Base-by-base conservation (phyloP, 2,888 invertebrate species). In the Agriopis aurantiaria region DNA sequence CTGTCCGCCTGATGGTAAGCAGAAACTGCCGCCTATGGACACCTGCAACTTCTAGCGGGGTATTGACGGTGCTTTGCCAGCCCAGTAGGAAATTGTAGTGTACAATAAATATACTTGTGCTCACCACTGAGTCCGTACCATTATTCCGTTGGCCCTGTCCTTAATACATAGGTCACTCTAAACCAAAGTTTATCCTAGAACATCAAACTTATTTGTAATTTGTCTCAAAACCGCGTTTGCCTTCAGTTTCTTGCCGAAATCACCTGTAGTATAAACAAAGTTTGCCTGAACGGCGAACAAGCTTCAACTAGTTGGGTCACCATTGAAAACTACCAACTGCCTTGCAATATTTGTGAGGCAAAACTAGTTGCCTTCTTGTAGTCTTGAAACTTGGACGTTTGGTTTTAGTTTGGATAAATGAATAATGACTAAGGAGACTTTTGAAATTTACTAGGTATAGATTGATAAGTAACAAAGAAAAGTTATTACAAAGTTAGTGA, bases 271-370 rank as follows among this genome's bases (percentile, higher is more conserved):
- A 1, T 60, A 55, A 60, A 14, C 57, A 23, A 62, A 71, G 33
- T 58, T 65, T 23, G 57, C 55, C 64, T 40, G 59, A 56, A 4
- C 56, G 43, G 45, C 52, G 43, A 23, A 41, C 49, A 60, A 61
- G 53, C 62, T 66, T 1, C 52, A 45, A 52, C 49, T 65, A 64
- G 48, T 65, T 59, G 62, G 51, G 66, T 59, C 49, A 46, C 58
- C 57, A 66, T 58, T 65, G 64, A 65, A 33, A 65, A 67, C 67
- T 63, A 33, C 8, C 43, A 51, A 65, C 33, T 45, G 57, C 65
- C 61, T 65, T 61, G 61, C 56, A 61, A 56, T 59, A 45, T 66
- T 65, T 59, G 62, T 58, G 63, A n/a, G 14, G 53, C 57, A 55
- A 64, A 57, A 43, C 51, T 60, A 45, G 56, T 55, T 55, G 17